Conservation (phyloP, 2,888 invertebrate species). For the Yponomeuta malinellus region DNA sequence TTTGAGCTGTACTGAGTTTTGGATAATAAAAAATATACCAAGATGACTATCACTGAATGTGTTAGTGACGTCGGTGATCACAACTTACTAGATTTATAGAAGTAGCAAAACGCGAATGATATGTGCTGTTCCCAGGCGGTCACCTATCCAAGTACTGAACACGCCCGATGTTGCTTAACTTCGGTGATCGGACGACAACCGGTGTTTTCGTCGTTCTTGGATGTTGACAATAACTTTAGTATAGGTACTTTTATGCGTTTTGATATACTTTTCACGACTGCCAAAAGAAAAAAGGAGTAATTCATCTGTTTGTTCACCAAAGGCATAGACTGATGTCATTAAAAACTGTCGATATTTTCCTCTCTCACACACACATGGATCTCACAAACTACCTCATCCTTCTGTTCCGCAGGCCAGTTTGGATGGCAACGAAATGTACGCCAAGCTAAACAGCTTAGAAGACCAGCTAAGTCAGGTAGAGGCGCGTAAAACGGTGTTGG, state of each 20-base stretch:
- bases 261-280: too few species aligned
- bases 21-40: too few species aligned
- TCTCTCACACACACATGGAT: background rate
- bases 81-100: background rate
- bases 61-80: too few species aligned
- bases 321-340: too few species aligned
- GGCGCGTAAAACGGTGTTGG: conserved; percentile 79
- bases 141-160: conserved; percentile 56
- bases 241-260: too few species aligned
- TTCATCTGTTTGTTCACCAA: too few species aligned
- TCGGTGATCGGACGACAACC: conserved; percentile 26
- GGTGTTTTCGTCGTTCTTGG: conserved; percentile 21
- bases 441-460: conserved; percentile 81
- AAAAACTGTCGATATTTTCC: too few species aligned
- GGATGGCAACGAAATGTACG: conserved; percentile 82
- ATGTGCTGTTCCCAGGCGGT: conserved; percentile 53
- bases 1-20: too few species aligned
- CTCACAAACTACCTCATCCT: background rate
- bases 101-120: conserved; percentile 36
- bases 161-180: conserved; percentile 44
- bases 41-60: too few species aligned
- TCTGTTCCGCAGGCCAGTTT: conserved; percentile 67
- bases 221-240: too few species aligned
- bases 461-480: conserved; percentile 81
- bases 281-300: too few species aligned